Conservation (phyloP, 2,888 invertebrate species). For the Caenorhabditis sp. region DNA sequence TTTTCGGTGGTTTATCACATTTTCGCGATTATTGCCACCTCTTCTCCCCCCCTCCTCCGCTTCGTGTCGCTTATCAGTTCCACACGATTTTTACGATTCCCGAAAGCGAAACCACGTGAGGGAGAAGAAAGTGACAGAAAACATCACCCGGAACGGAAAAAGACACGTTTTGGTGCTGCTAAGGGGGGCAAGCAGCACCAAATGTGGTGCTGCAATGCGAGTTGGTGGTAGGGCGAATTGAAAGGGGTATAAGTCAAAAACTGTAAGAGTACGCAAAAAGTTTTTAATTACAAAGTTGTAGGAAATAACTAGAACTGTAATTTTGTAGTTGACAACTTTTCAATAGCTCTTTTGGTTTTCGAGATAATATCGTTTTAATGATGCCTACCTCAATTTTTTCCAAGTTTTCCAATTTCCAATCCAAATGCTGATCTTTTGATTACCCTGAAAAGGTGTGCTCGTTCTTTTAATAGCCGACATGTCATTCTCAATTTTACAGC, state of each 20-base stretch:
- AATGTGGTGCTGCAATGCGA: neutral
- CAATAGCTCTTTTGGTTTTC: too few relatives aligned
- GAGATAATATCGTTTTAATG: too few relatives aligned
- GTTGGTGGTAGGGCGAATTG: too few relatives aligned
- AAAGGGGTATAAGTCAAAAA: neutral
- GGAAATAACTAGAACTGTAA: too few relatives aligned
- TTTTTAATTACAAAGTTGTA: too few relatives aligned
- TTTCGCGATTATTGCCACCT: slow-evolving; percentile 47
- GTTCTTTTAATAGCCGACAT: neutral
- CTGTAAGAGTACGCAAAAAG: too few relatives aligned
- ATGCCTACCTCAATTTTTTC: neutral
- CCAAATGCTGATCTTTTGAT: too few relatives aligned
- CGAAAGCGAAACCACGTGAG: slow-evolving; percentile 40
- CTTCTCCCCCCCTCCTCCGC: neutral
- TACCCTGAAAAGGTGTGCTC: neutral
- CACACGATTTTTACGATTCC: slow-evolving; percentile 33
- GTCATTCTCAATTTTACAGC: neutral
- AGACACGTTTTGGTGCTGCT: neutral
- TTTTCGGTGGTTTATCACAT: slow-evolving; percentile 26
- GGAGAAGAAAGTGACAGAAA: slow-evolving; percentile 7
- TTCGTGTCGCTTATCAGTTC: slow-evolving; percentile 11
- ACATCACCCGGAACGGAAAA: slow-evolving; percentile 18
- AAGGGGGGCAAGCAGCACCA: neutral
- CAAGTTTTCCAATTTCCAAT: neutral
- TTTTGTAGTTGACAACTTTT: too few relatives aligned